A percentile compares a stretch with the other conserved stretches of the same genome.
phyloP scores from a whole-genome alignment of 2,888 invertebrate genomes.

The Stenichneumon culpator region DNA sequence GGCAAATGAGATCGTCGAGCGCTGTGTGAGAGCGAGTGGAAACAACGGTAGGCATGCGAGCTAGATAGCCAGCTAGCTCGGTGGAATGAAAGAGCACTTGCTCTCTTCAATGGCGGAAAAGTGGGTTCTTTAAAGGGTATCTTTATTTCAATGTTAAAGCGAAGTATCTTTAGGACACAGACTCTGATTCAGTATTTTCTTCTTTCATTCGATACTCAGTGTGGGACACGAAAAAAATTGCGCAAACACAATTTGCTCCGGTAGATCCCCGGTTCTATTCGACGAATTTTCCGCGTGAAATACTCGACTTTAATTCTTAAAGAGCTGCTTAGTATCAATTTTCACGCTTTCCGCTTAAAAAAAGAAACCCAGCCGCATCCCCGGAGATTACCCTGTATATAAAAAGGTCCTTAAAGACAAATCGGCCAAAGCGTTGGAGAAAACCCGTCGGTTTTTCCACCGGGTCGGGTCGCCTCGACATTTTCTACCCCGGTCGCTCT shows the following conservation, averaged over 20 bases:
- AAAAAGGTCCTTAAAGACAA: not conserved
- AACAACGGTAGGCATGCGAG: constrained; percentile 49
- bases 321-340: too few relatives aligned
- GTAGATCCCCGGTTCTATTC: too few relatives aligned
- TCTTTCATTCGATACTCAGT: not conserved
- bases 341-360: not conserved
- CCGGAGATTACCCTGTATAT: not conserved
- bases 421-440: not conserved
- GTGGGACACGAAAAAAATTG: too few relatives aligned
- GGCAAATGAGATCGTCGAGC: constrained; percentile 66
- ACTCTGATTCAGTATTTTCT: not conserved
- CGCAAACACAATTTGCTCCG: too few relatives aligned
- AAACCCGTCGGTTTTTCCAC: not conserved
- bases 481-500: constrained; percentile 24
- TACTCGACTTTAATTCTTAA: too few relatives aligned
- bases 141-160: constrained; percentile 58
- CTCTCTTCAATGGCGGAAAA: constrained; percentile 67
- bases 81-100: constrained; percentile 59
- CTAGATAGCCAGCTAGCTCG: constrained; percentile 2
- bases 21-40: constrained; percentile 49
- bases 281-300: too few relatives aligned
- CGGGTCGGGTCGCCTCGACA: not conserved
- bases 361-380: too few relatives aligned
- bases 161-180: constrained; percentile 26
- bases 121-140: constrained; percentile 72